phyloP scores from a whole-genome alignment of 2,888 invertebrate genomes.

The Andrena trimmerana region DNA sequence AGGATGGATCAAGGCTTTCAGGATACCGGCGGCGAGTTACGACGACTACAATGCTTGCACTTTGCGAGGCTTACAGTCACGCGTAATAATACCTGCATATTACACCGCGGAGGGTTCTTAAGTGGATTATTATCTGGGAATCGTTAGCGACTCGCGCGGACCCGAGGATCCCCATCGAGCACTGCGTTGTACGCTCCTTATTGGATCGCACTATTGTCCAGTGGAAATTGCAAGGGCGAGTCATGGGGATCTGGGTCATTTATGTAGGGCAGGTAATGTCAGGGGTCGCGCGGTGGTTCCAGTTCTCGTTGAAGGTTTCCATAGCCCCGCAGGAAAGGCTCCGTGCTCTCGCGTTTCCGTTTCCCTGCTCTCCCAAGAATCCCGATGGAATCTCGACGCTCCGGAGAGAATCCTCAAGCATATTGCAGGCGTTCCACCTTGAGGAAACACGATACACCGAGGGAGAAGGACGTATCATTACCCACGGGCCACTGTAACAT shows the following conservation, averaged over 20 bases:
- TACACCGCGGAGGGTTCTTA: background rate
- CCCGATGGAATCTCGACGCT: conserved; percentile 34
- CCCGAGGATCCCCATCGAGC: conserved; percentile 26
- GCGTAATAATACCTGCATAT: background rate
- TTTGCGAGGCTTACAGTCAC: too few species aligned
- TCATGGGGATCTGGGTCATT: conserved; percentile 68
- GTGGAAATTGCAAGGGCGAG: conserved; percentile 57
- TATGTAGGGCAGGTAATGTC: conserved; percentile 75
- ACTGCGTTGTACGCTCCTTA: conserved; percentile 49
- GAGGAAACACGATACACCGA: background rate
- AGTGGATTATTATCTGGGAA: conserved; percentile 5
- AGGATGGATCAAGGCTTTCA: background rate
- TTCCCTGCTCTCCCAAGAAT: conserved; percentile 14
- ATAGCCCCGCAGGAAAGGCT: conserved; percentile 18
- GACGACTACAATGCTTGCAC: background rate
- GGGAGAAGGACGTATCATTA: background rate
- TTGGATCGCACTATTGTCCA: conserved; percentile 57
- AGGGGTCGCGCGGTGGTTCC: conserved; percentile 66
- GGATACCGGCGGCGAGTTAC: background rate
- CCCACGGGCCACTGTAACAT: background rate
- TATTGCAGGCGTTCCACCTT: background rate
- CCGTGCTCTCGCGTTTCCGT: conserved; percentile 36
- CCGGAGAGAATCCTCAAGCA: background rate
- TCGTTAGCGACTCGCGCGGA: conserved; percentile 30
- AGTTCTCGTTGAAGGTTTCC: conserved; percentile 27